Base-by-base conservation (phyloP, 2,888 invertebrate species). In the Chloroclysta siterata region DNA sequence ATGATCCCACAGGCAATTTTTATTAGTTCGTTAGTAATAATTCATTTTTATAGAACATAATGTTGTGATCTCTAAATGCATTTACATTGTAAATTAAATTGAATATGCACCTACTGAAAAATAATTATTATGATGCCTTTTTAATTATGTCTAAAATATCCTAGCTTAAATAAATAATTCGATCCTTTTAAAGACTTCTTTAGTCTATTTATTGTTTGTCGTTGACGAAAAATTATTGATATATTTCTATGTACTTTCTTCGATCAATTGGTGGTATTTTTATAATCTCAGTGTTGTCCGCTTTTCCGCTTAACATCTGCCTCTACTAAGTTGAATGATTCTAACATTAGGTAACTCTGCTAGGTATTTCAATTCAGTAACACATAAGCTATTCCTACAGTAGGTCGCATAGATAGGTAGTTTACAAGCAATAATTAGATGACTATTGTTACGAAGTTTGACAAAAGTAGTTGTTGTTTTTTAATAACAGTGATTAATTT, bases 381-480 rank as follows among this genome's bases (percentile, higher is more conserved):
- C 69, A 70, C 73, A 70, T 75, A 74, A 74, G 72, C 71, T 82
- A 85, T 81, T 71, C 50, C 72, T 82, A 84, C 75, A 68, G 75
- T 82, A 83, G 82, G 65, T 74, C 63, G 73, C 76, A 76, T 90
- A 90, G 87, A 74, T 87, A 89, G 86, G 76, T 88, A 89, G 85
- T 80, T 81, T 81, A 84, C 74, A 84, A 91, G 91, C 91, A 91
- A 91, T 91, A 90, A 89, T 83, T 88, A 87, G 84, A 82, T 74
- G 71, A 80, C 73, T 57, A 80, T 84, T 83, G 79, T 85, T 82
- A 84, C 72, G 83, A 82, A 83, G 72, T 82, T 87, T 87, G 85
- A 80, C 85, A 84, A 83, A 83, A 84, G 83, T 85, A 83, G 84
- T 72, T 55, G 64, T 72, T 58, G 68, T 58, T 72, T n/a, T 5